Evolutionary conservation across 2,888 invertebrate genomes (phyloP).

Genomic region (Chaitophorus viminalis): DNA sequence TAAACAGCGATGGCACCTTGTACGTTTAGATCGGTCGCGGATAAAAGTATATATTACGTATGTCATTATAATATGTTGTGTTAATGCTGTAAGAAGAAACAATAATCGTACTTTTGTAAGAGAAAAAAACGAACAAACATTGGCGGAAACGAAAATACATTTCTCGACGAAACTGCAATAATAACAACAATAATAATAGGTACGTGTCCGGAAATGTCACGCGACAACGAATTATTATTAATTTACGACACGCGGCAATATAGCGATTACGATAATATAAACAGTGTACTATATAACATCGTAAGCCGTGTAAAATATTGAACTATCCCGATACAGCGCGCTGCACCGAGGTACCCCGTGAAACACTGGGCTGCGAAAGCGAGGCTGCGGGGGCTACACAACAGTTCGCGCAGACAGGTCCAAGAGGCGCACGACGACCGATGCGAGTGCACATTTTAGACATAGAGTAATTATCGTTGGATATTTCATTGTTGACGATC

Average conservation of each 20-base stretch:
- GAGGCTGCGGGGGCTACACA: neutral
- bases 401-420: constrained; percentile 14
- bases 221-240: neutral
- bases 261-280: neutral
- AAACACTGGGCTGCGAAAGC: neutral
- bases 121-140: neutral
- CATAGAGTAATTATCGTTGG: constrained; percentile 20
- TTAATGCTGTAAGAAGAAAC: too few relatives aligned
- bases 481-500: constrained; percentile 28
- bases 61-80: too few relatives aligned
- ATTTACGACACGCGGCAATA: neutral
- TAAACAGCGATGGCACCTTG: neutral
- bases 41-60: too few relatives aligned
- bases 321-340: neutral
- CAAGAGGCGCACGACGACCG: neutral
- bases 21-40: neutral
- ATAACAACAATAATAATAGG: neutral
- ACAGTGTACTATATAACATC: neutral
- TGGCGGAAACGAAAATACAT: neutral
- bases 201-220: neutral
- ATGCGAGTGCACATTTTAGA: neutral
- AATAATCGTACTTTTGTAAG: neutral
- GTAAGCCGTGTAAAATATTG: neutral
- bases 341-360: neutral
- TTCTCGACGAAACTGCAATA: neutral